Base-by-base conservation (phyloP, 2,113 vertebrate species). In the Microtus oregoni region DNA sequence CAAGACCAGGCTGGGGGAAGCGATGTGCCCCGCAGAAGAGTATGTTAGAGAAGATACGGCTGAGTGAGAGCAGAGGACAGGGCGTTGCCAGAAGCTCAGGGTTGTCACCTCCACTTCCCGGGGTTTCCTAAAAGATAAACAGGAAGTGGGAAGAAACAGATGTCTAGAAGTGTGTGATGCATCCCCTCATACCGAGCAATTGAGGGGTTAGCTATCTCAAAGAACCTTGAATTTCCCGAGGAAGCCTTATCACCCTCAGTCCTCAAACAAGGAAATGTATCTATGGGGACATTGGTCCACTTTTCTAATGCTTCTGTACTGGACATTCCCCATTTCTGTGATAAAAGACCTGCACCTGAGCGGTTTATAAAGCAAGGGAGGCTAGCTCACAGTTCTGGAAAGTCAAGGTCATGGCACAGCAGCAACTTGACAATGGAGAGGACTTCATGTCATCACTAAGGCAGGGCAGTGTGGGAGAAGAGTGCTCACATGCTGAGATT, bases 81-180 rank as follows among this genome's bases (percentile, higher is more conserved):
- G 17, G 10, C 15, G 32, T 28, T 20, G 26, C 38, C 55, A 12
- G 28, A 94, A n/a, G 38, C 22, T 97, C 19, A 8, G 35, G 79
- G 11, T 52, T 52, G 75, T n/a, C 65, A n/a, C 12, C 11, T 6
- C 17, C 1, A 10, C 47, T 28, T 32, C 61, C 58, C 7, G 3
- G 15, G 15, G 15, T 52, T 93, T 94, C 58, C 44, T 90, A 13
- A 61, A 76, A 93, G 65, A 81, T 32, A 89, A 95, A 90, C 78
- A 96, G 77, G 92, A 83, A 50, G 90, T 78, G 44, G 70, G 35
- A 75, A 44, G 41, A 95, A 86, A 50, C 38, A 67, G 90, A 50
- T 58, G n/a, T 30, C 30, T 15, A 47, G 14, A 55, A 24, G 41
- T 10, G 19, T 30, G 38, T 22, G 63, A 52, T 50, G 35, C 50